Evolutionary conservation across 2,797 vertebrate genomes (phyloP), one percentile per base, ranked within the genome.

Genomic region (Argya squamiceps): DNA sequence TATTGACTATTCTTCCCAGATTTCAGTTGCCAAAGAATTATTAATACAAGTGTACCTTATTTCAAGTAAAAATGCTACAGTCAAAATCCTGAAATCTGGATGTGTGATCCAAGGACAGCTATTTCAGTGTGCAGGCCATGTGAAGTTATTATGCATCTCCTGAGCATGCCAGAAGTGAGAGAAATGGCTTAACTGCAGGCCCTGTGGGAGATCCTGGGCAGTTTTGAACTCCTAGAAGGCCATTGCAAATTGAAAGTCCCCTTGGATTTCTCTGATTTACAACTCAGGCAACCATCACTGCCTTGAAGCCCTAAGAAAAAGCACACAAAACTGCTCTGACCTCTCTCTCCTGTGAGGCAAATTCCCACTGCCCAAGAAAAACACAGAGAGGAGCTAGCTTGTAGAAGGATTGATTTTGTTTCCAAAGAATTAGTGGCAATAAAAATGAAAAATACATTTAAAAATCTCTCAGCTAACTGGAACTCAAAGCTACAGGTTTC

Each of bases 401-500:
- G 10, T 70, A 26, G n/a, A 63, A 55, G 19, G 15, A 55, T 8
- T 89, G 22, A 39, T 62, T 88, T 77, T 39, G 8, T 53, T 83
- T 83, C 53, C 34, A 32, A 29, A 64, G 39, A 86, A 75, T 39
- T 52, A 43, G 10, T 36, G 19, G 15, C 29, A 89, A 47, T 2
- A 78, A 9, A 60, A 91, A n/a, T 46, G 1, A 44, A 84, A 89
- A 85, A 60, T 7, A 15, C 11, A 32, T 46, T 14, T 10, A 2
- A 71, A 77, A 70, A 46, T 60, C 12, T 63, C 16, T 53, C 43
- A 85, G 50, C 58, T 92, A 95, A 22, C 12, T 83, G 50, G 43
- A 37, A 71, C 62, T 89, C 53, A 81, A 91, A 97, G 70, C 50
- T 94, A 91, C 23, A 70, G 20, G 34, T 68, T 93, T 93, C 58